Base-by-base conservation (phyloP, 1,140 invertebrate species). In the Brachionus asplanchnoidis region DNA sequence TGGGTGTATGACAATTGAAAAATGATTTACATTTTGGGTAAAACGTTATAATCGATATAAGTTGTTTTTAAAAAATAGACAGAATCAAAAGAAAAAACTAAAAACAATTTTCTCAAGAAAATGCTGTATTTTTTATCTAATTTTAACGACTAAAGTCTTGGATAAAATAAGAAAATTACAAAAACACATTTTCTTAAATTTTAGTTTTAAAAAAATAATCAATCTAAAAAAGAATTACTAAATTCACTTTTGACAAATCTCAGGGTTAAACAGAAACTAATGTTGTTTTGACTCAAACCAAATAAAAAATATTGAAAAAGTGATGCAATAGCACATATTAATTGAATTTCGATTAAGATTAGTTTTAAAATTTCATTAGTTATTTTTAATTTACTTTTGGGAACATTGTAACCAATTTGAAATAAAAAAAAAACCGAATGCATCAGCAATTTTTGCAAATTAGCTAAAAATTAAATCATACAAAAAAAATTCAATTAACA, bases 281-380 rank as follows among this genome's bases (percentile, higher is more conserved):
- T 60, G 5, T 23, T 20, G 8, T 26, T 26, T 20, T 20, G 20
- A 60, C 53, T 60, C 8, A 60, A 60, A 60, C 53, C 14, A 23
- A 60, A 20, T 23, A 23, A 56, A 60, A 26, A 20, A 60, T 32
- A 23, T 50, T n/a, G 77, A 23, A n/a, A 80, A 28, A 40, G 8
- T 44, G 4, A 70, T 28, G 23, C 26, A 40, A 85, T 20, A 26
- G 14, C 73, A 26, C 17, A 20, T 23, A 60, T 20, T 60, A 60
- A 60, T 60, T 60, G 53, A 60, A 60, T 44, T 26, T 46, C 5
- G 40, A 83, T n/a, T 60, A 26, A 23, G 53, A 26, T 60, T 60
- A 60, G 53, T 11, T 60, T 60, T 60, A 60, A 60, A 60, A 60
- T 20, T 60, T 60, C 20, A 60, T 60, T 26, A 94, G 60, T 73